Percentiles rank a stretch among this genome's conserved stretches.
Evolutionary conservation across 1,140 invertebrate species (phyloP).

Genomic region (Brachionus koreanus): DNA sequence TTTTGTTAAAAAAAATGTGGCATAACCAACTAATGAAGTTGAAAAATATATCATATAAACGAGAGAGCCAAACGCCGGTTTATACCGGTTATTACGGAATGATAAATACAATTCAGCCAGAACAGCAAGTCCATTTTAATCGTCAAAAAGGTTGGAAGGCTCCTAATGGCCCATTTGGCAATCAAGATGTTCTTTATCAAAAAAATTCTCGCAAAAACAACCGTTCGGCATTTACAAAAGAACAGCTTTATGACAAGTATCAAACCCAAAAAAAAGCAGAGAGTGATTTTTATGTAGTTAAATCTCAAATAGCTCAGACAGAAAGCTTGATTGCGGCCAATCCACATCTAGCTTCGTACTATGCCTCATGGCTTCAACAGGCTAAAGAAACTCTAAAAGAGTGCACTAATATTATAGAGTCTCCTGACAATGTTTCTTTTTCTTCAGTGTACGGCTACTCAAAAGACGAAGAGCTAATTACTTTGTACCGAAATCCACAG

Average conservation of each 20-base stretch:
- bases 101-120: not conserved
- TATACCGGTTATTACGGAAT: constrained; percentile 3
- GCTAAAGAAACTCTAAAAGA: constrained; percentile 13
- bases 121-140: not conserved
- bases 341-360: not conserved
- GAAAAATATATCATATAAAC: not conserved
- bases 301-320: not conserved
- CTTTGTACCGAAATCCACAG: not conserved
- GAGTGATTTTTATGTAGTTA: not conserved
- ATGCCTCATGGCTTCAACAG: not conserved
- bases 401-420: not conserved
- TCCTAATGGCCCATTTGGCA: not conserved
- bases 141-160: not conserved
- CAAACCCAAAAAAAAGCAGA: constrained; percentile 11
- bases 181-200: not conserved
- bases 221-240: not conserved
- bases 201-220: not conserved
- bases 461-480: constrained; percentile 18
- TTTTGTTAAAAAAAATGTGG: not conserved
- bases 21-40: constrained; percentile 16
- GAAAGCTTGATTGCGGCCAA: not conserved
- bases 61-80: not conserved
- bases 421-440: constrained; percentile 7
- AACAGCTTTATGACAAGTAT: not conserved
- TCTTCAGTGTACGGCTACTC: constrained; percentile 23